Base-by-base conservation (phyloP, 2,797 vertebrate species). In the Anisognathus igniventris region DNA sequence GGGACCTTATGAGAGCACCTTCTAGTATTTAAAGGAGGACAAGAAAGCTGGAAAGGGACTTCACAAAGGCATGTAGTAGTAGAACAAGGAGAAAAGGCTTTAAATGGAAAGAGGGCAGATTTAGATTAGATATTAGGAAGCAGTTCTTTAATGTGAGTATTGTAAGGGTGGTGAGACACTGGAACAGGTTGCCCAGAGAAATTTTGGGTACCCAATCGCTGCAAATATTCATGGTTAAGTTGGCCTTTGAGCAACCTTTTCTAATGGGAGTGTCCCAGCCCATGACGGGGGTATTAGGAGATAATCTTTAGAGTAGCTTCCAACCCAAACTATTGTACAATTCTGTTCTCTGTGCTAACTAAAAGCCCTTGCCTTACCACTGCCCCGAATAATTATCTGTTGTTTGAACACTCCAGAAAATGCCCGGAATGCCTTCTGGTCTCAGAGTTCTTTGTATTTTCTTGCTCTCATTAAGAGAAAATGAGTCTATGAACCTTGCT, bases 91-190 rank as follows among this genome's bases (percentile, higher is more conserved):
- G 6, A 35, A 65, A 51, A 14, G 6, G 13, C n/a, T 65, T 71
- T 65, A 65, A 57, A 65, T 44, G 10, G 40, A 77, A 58, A 53
- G 25, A 77, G 18, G 22, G 4, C 10, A 45, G 12, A 40, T 65
- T 65, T 58, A 45, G 16, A 23, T 62, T 39, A 50, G 30, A 6
- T 23, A 39, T 17, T 57, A 58, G 25, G 15, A 65, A 35, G 22
- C 39, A 40, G 2, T 31, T 23, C 15, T 65, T 77, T 47, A 82
- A 24, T 17, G 30, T 0, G 0, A 53, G 4, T 35, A 28, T 22
- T 40, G 14, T 51, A 31, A 65, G 10, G 5, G 25, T 45, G 6
- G 25, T 53, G 30, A 65, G 45, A 12, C 33, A 24, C 45, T 40
- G 39, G 30, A 65, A 18, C 15, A 65, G 4, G 13, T 17, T 35